phyloP scores from a whole-genome alignment of 2,797 vertebrate genomes.

The Spheniscus humboldti region DNA sequence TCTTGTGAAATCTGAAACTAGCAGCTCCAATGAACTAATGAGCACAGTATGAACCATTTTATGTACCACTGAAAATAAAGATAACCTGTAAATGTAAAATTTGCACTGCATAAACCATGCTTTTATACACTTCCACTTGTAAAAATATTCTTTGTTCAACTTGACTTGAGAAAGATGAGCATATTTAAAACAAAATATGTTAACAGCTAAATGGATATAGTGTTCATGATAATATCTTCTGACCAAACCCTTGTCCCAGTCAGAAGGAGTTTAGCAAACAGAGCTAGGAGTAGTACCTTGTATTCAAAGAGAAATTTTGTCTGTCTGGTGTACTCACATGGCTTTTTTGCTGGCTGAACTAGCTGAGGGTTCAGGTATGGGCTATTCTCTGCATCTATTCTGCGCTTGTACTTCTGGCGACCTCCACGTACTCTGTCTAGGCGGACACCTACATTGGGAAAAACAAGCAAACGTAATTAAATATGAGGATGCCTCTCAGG shows the following conservation, averaged over 20 bases:
- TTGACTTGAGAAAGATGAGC: constrained; percentile 5
- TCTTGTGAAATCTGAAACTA: constrained; percentile 76
- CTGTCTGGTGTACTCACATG: constrained; percentile 85
- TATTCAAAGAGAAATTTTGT: neutral
- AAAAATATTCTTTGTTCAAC: constrained; percentile 49
- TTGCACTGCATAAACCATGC: constrained; percentile 54
- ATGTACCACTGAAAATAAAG: constrained; percentile 73
- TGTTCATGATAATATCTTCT: neutral
- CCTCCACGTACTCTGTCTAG: constrained; percentile 97
- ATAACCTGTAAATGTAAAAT: constrained; percentile 72
- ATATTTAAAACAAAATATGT: neutral
- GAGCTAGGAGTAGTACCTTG: neutral
- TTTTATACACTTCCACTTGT: constrained; percentile 52
- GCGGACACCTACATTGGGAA: constrained; percentile 84
- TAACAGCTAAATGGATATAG: neutral
- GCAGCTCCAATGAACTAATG: constrained; percentile 78
- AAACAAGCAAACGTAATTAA: constrained; percentile 54
- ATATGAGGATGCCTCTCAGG: neutral
- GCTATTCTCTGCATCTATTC: constrained; percentile 99
- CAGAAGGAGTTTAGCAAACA: neutral
- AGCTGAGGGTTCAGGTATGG: constrained; percentile 98
- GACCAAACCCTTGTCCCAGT: neutral
- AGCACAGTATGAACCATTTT: constrained; percentile 67
- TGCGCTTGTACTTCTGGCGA: constrained; percentile 98
- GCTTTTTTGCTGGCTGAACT: constrained; percentile 97